Percentiles rank a stretch among this genome's conserved stretches.
phyloP scores from a whole-genome alignment of 2,888 invertebrate species.

The Boloria euphrosyne region DNA sequence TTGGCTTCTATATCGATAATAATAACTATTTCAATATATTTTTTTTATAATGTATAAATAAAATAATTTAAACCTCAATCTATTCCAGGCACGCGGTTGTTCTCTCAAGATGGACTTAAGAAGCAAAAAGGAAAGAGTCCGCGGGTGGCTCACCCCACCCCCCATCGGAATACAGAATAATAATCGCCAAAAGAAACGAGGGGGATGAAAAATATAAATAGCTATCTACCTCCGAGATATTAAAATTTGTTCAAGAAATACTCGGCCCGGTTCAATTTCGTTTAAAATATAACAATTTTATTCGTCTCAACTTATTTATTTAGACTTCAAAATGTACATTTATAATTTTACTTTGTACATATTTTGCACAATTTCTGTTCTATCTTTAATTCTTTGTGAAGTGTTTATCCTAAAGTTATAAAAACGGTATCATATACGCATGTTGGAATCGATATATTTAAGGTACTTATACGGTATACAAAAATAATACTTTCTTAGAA shows the following conservation, averaged over 20 bases:
- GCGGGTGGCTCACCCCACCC: conserved; percentile 59
- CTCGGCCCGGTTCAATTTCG: conserved; percentile 64
- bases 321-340: not conserved
- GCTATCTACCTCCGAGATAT: conserved; percentile 75
- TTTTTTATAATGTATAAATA: not conserved
- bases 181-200: conserved; percentile 80
- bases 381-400: too few species aligned
- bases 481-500: too few species aligned
- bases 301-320: conserved; percentile 11
- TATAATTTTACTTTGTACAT: not conserved
- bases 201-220: conserved; percentile 81
- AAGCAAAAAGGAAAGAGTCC: conserved; percentile 83
- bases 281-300: conserved; percentile 66
- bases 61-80: conserved; percentile 34
- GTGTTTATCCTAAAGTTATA: too few species aligned
- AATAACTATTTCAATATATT: not conserved
- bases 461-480: too few species aligned
- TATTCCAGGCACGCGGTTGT: conserved; percentile 52
- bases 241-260: conserved; percentile 77
- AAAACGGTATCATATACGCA: too few species aligned
- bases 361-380: not conserved
- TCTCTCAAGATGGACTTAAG: conserved; percentile 82
- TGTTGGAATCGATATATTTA: too few species aligned
- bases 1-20: too few species aligned
- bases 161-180: conserved; percentile 81